These are phyloP conservation scores for Pheosia gnoma DNA, from an alignment of 2,888 invertebrate genomes.

Conservation along the genomic window DNA sequence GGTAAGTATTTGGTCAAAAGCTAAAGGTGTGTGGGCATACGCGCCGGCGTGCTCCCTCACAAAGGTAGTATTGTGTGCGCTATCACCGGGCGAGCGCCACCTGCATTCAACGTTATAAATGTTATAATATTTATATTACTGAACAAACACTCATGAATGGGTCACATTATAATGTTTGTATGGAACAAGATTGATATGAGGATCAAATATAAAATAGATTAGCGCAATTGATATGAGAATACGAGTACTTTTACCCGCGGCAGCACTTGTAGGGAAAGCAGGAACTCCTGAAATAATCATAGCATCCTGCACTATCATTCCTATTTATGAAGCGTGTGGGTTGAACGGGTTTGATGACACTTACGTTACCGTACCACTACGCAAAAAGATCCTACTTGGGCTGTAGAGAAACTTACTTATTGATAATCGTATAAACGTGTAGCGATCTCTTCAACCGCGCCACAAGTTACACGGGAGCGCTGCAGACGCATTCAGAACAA, in stretches of 20 bases:
- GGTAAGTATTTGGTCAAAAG: not conserved
- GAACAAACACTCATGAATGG: conserved; percentile 26
- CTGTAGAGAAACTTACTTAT: too few relatives aligned
- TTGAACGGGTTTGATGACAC: too few relatives aligned
- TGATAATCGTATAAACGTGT: too few relatives aligned
- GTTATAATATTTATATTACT: conserved; percentile 15
- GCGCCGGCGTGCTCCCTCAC: conserved; percentile 24
- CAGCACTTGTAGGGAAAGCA: too few relatives aligned
- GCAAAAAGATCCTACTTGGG: too few relatives aligned
- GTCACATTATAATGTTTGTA: conserved; percentile 13
- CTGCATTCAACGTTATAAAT: conserved; percentile 25
- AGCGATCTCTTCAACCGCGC: too few relatives aligned
- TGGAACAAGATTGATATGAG: conserved; percentile 7
- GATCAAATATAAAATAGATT: not conserved
- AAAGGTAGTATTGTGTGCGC: conserved; percentile 22
- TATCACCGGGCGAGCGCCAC: conserved; percentile 19
- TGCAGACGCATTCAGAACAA: too few relatives aligned
- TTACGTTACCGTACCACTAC: too few relatives aligned
- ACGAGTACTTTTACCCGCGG: not conserved
- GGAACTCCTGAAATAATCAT: too few relatives aligned
- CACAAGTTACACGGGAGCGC: too few relatives aligned
- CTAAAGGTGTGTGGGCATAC: not conserved
- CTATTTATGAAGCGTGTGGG: too few relatives aligned
- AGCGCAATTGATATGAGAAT: not conserved
- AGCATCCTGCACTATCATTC: too few relatives aligned